Conservation (phyloP, 2,113 vertebrate species). For the Podarcis cretensis region DNA sequence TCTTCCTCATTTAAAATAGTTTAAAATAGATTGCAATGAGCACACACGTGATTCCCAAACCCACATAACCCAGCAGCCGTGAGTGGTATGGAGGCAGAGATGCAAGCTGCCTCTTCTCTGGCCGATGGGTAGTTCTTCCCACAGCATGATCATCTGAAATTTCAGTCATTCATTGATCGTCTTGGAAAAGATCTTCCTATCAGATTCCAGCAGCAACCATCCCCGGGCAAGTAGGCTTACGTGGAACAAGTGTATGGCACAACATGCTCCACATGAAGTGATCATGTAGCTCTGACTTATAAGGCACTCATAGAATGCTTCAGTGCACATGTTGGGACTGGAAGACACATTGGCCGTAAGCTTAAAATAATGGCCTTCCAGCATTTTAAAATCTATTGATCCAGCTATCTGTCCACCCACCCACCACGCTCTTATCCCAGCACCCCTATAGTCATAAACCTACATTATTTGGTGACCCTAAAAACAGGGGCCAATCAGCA, state of each 20-base stretch:
- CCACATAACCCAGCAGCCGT: too few species aligned
- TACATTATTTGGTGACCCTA: constrained; percentile 39
- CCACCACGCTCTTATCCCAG: neutral
- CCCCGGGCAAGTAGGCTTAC: neutral
- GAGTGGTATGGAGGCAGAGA: too few species aligned
- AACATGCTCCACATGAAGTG: neutral
- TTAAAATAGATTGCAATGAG: too few species aligned
- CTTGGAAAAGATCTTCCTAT: neutral
- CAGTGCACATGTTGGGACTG: neutral
- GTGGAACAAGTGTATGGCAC: neutral
- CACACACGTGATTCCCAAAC: too few species aligned
- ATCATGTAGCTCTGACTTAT: neutral
- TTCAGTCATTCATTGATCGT: neutral
- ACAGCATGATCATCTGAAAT: neutral
- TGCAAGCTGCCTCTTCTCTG: too few species aligned
- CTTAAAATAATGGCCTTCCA: neutral
- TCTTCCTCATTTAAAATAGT: too few species aligned
- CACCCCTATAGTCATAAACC: constrained; percentile 1
- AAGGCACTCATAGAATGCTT: neutral
- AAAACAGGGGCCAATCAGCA: constrained; percentile 46
- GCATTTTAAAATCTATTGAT: constrained; percentile 27
- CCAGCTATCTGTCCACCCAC: neutral
- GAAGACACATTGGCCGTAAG: neutral
- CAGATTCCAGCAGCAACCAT: neutral
- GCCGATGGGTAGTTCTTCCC: neutral